Evolutionary conservation across 2,888 invertebrate genomes (phyloP).

Genomic region (Pharmacophagus antenor): DNA sequence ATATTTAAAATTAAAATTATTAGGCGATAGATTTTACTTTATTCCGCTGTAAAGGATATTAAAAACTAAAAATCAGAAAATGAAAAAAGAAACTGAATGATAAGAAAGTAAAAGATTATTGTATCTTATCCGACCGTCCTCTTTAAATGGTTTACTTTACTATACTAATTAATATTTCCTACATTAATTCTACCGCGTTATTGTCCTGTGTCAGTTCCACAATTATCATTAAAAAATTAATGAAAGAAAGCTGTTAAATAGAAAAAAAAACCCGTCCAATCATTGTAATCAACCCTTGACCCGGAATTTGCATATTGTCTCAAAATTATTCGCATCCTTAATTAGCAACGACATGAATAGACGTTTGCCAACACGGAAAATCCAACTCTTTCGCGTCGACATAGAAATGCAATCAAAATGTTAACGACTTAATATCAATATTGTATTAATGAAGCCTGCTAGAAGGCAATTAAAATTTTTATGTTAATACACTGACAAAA

Average conservation of each 20-base stretch:
- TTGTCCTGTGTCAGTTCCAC: neutral
- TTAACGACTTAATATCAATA: constrained; percentile 47
- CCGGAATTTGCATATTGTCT: constrained; percentile 24
- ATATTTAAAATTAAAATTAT: no score
- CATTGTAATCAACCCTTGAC: constrained; percentile 26
- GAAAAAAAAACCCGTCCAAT: neutral
- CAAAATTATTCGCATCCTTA: constrained; percentile 34
- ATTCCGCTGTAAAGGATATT: no score
- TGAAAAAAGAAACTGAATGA: no score
- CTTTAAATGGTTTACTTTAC: no score
- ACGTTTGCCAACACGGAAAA: constrained; percentile 32
- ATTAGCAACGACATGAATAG: constrained; percentile 46
- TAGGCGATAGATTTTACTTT: no score
- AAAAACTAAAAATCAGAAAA: no score
- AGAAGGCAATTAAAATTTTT: constrained; percentile 70
- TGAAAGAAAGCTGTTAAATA: neutral
- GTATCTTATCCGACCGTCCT: no score
- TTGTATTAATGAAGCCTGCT: constrained; percentile 52
- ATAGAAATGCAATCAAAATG: constrained; percentile 44
- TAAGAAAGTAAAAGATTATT: no score
- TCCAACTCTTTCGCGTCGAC: constrained; percentile 32
- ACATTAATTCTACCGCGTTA: neutral
- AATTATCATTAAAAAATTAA: neutral
- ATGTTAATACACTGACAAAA: constrained; percentile 59
- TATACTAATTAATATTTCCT: neutral